Base-by-base conservation (phyloP, 2,888 invertebrate genomes). In the Tetragonula carbonaria region DNA sequence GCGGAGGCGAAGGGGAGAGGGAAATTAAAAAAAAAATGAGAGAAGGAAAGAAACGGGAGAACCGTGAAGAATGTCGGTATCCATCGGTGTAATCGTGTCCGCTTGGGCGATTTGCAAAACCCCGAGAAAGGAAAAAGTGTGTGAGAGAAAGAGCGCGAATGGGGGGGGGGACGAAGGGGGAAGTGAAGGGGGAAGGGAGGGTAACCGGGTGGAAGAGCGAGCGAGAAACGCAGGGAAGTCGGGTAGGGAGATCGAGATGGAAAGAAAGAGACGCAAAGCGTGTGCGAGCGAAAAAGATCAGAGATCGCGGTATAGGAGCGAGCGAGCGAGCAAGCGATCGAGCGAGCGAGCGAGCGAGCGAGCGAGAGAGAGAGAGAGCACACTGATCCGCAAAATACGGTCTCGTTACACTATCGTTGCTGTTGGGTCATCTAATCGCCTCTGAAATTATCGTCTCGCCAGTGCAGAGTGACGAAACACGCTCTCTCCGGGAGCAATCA, bases 341-440 rank as follows among this genome's bases (percentile, higher is more conserved):
- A 68, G 65, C 57, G 33, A 45, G 50, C 8, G 71, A 13, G 73
- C 67, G 78, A 70, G 53, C 50, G 45, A 53, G 28, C 13, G n/a
- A 65, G 59, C 68, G 74, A 68, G n/a, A 72, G 68, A 23, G 55
- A 71, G 45, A 78, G 65, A 72, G 71, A 78, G 55, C 59, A 38
- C 55, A 75, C 70, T 75, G 75, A 88, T 87, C 72, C 76, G 83
- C 81, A 70, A 86, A 80, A 81, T 82, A 85, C 79, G 79, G 71
- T 85, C 81, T 77, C 76, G 83, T 85, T 87, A 79, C 66, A 78
- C 82, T 84, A 81, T 73, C 84, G 80, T 74, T 79, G 62, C 76
- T 76, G 82, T 85, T 88, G 78, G 88, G 89, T 88, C 88, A 88
- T 87, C 87, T 88, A 88, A 88, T 88, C 89, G 84, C 73, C 82